Conservation (phyloP, 1,140 invertebrate species). For the Cherax quadricarinatus region DNA sequence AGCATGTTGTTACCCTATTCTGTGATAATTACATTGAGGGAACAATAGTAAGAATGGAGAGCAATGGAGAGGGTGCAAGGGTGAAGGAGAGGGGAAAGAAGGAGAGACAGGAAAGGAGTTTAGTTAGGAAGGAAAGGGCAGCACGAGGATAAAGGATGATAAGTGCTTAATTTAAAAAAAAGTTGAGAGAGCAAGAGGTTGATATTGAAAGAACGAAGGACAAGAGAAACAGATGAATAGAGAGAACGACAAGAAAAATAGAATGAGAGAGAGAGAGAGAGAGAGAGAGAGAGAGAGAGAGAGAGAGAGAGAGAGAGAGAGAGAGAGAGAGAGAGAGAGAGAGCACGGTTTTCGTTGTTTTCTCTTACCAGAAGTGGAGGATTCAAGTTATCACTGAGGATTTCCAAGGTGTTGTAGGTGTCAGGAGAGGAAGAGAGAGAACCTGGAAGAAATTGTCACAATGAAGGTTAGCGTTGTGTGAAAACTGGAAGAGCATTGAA, state of each 20-base stretch:
- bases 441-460: no score
- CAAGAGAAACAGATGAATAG: background rate
- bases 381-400: no score
- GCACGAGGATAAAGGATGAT: background rate
- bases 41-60: background rate
- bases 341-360: background rate
- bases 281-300: background rate
- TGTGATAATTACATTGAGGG: no score
- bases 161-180: background rate
- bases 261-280: background rate
- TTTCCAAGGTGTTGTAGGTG: no score
- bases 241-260: background rate
- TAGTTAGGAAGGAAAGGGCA: background rate
- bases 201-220: slow-evolving; percentile 31
- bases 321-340: background rate
- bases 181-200: slow-evolving; percentile 20
- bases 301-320: slow-evolving; percentile 17
- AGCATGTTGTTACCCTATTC: no score
- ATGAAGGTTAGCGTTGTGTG: no score
- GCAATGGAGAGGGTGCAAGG: background rate
- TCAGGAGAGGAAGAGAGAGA: no score
- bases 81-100: background rate
- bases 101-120: background rate
- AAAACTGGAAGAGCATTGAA: no score
- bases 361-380: no score